Percentiles rank a stretch among this genome's conserved stretches.
Conservation (phyloP, 2,888 invertebrate genomes). For the Pandemis cinnamomeana region DNA sequence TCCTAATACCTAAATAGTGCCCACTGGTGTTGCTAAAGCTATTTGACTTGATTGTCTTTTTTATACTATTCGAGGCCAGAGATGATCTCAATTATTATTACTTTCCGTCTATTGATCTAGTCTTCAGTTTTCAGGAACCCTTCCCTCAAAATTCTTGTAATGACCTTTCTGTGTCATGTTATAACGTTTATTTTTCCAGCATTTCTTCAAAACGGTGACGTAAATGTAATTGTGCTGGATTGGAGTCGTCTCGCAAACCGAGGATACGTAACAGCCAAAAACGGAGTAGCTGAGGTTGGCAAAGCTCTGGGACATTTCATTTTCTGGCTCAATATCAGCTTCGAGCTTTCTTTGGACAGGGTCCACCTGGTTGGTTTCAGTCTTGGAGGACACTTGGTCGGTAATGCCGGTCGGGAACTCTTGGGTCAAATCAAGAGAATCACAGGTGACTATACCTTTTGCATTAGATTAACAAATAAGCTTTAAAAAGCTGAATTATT, state of each 20-base stretch:
- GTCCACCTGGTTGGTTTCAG: slow-evolving; percentile 77
- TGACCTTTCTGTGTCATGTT: too few species aligned
- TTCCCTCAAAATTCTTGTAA: too few species aligned
- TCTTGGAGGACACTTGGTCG: slow-evolving; percentile 75
- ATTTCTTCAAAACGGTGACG: slow-evolving; percentile 59
- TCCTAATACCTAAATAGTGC: too few species aligned
- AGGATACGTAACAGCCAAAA: slow-evolving; percentile 64
- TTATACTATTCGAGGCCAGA: too few species aligned
- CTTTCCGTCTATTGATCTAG: too few species aligned
- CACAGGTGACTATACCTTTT: slow-evolving; percentile 57
- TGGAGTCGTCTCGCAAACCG: slow-evolving; percentile 69
- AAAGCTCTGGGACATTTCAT: slow-evolving; percentile 60
- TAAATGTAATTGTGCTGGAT: slow-evolving; percentile 75
- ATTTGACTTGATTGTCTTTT: background rate
- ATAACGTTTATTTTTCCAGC: slow-evolving; percentile 51
- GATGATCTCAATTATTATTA: too few species aligned
- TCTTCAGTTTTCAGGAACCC: too few species aligned
- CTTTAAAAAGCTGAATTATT: too few species aligned
- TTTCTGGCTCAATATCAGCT: slow-evolving; percentile 53
- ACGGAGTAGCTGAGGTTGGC: slow-evolving; percentile 59
- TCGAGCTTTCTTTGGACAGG: slow-evolving; percentile 57
- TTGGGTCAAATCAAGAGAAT: slow-evolving; percentile 60
- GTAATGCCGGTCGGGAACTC: slow-evolving; percentile 65
- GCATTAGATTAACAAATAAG: too few species aligned
- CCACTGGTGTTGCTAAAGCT: background rate